Percentiles rank a stretch among this genome's conserved stretches.
Conservation (phyloP, 2,888 invertebrate genomes). For the Arrhopalites spinosus region DNA sequence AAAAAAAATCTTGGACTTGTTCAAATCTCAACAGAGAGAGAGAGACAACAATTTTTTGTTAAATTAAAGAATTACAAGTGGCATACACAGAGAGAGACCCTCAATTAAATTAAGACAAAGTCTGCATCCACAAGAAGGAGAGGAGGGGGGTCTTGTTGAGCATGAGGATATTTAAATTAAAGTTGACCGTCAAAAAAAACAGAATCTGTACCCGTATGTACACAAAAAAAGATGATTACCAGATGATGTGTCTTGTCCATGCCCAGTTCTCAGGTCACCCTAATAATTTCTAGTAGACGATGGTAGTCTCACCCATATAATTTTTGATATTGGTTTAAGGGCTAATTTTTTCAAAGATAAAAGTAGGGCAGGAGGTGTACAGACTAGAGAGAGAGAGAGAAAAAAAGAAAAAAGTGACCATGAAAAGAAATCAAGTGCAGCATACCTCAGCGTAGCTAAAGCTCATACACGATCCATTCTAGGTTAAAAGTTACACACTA, state of each 20-base stretch:
- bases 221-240: background rate
- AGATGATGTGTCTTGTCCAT: background rate
- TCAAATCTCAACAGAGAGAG: too few relatives aligned
- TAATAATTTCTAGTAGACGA: background rate
- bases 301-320: background rate
- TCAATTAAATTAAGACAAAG: too few relatives aligned
- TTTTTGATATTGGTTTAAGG: background rate
- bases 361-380: slow-evolving; percentile 7
- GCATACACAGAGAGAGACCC: background rate
- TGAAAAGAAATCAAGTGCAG: slow-evolving; percentile 21
- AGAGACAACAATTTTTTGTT: too few relatives aligned
- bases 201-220: background rate
- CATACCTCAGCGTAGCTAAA: background rate
- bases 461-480: background rate
- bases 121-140: too few relatives aligned
- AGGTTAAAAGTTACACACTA: background rate
- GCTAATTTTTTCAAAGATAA: background rate
- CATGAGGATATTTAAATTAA: too few relatives aligned
- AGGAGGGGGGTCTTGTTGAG: too few relatives aligned
- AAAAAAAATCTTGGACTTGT: too few relatives aligned
- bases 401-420: slow-evolving; percentile 23
- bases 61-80: background rate
- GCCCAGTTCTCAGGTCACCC: background rate
- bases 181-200: too few relatives aligned
- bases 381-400: background rate